phyloP scores from a whole-genome alignment of 2,113 vertebrate genomes.

The Heloderma charlesbogerti region DNA sequence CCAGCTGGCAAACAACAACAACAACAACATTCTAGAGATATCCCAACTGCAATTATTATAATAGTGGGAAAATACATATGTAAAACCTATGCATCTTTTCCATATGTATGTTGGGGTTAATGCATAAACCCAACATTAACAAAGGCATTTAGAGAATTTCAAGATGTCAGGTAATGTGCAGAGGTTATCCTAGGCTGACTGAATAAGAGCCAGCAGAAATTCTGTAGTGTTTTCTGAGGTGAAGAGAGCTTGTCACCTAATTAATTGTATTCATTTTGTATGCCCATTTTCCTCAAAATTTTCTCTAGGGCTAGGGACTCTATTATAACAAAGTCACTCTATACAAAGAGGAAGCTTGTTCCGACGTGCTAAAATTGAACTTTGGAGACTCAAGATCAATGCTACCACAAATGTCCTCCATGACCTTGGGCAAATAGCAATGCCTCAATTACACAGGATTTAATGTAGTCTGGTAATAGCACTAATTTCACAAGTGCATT shows the following conservation, averaged over 20 bases:
- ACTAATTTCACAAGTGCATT: constrained; percentile 16
- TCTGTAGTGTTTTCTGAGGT: not conserved
- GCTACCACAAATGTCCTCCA: constrained; percentile 1
- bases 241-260: constrained; percentile 11
- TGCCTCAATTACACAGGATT: not conserved
- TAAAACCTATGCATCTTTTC: too few species aligned
- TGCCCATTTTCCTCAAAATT: constrained; percentile 7
- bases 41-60: too few species aligned
- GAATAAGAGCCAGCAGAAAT: constrained; percentile 22
- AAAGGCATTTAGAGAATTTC: not conserved
- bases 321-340: constrained; percentile 8
- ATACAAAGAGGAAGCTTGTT: not conserved
- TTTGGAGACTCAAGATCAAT: constrained; percentile 19
- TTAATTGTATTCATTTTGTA: constrained; percentile 5
- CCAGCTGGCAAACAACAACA: not conserved
- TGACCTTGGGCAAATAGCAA: constrained; percentile 19
- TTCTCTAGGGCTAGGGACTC: not conserved
- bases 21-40: not conserved
- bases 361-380: not conserved
- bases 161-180: not conserved
- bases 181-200: not conserved
- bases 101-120: not conserved
- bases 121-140: not conserved
- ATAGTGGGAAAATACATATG: not conserved
- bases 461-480: constrained; percentile 15